A percentile compares a stretch with the other conserved stretches of the same genome.
These are phyloP conservation scores for Oenanthe oenanthe DNA, from an alignment of 2,113 vertebrate genomes.

Conservation along the genomic window DNA sequence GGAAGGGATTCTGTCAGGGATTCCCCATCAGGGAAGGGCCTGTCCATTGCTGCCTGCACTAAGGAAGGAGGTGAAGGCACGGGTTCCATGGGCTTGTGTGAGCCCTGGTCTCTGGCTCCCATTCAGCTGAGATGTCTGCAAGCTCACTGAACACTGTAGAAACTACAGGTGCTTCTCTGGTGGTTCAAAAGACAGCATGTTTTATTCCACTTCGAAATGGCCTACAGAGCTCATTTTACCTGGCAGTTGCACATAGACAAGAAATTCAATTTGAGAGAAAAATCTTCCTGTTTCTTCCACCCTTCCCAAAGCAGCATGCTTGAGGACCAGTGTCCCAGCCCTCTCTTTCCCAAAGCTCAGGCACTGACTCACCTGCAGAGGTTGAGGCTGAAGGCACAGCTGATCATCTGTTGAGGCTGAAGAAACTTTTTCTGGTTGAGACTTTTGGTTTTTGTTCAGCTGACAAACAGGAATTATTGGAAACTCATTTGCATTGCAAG, in stretches of 20 bases:
- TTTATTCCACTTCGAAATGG: neutral
- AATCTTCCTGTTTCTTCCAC: rapidly evolving
- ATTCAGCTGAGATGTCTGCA: neutral
- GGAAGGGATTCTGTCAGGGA: neutral
- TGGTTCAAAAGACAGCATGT: neutral
- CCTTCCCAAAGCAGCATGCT: neutral
- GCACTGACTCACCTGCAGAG: neutral
- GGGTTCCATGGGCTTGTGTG: neutral
- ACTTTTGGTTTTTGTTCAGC: conserved; percentile 1
- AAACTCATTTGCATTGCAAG: conserved; percentile 59
- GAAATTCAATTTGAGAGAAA: neutral
- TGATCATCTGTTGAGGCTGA: neutral
- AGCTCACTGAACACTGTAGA: neutral
- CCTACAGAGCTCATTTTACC: neutral
- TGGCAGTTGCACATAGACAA: neutral
- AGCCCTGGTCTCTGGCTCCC: neutral
- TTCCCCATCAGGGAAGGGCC: neutral
- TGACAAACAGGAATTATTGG: conserved; percentile 41
- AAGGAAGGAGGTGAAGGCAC: neutral
- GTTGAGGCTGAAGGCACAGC: neutral
- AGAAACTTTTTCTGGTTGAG: conserved; percentile 5
- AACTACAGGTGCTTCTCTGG: neutral
- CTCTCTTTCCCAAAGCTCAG: neutral
- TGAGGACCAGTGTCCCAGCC: neutral
- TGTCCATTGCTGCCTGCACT: neutral